Base-by-base conservation (phyloP, 2,113 vertebrate species). In the Paratilapia polleni region DNA sequence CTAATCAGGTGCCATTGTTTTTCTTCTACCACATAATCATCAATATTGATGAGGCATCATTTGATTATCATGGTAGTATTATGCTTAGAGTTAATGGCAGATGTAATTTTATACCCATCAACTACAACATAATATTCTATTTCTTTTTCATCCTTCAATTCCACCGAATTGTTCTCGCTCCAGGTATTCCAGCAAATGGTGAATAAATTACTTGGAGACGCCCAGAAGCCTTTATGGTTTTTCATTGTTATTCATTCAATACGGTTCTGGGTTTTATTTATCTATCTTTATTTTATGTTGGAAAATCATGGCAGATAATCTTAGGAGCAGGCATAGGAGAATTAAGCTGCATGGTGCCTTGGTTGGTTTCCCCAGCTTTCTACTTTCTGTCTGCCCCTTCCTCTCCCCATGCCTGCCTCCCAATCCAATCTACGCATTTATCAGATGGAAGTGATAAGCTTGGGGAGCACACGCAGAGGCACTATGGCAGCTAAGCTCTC, bases 361-460 rank as follows among this genome's bases (percentile, higher is more conserved):
- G 87, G 76, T 83, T 87, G 52, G 61, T 62, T 62, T 62, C 31
- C 15, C 56, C 9, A 34, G 74, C 43, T 59, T 87, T 78, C 54
- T 57, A 41, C 83, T 82, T 63, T 90, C 85, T 77, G 77, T 60
- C 81, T 76, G 74, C 81, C 83, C 73, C 60, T 52, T 81, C 83
- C 82, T 87, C 87, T 81, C 88, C 78, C 87, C 88, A 84, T 94
- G 83, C 92, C 92, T 95, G 94, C 94, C 93, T 94, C 91, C 87
- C 92, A 96, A 95, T 96, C 95, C 95, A 96, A 97, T 97, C 95
- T 91, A 90, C 77, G 88, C 93, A 92, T 91, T 93, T 90, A 95
- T 96, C 94, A 95, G 96, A 97, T 96, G 90, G 83, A 95, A 91
- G 90, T 88, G 95, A 96, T 97, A 97, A 96, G 93, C 92, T 87